Evolutionary conservation across 2,888 invertebrate genomes (phyloP).

Genomic region (Acholoe squamosa): DNA sequence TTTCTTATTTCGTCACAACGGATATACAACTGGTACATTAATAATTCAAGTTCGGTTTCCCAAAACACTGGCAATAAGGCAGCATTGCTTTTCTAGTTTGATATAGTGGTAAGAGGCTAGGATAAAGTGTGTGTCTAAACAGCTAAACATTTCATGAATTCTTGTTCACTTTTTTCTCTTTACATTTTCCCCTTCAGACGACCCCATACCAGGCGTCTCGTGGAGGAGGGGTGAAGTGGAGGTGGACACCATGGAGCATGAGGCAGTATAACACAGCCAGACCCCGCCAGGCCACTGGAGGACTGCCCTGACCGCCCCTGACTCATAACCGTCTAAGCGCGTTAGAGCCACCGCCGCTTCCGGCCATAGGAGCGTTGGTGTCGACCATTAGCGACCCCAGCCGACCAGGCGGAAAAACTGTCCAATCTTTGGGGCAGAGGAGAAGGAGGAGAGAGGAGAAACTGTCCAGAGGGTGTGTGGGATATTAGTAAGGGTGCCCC

Average conservation of each 20-base stretch:
- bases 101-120: no score
- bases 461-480: neutral
- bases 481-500: neutral
- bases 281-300: neutral
- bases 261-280: neutral
- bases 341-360: neutral
- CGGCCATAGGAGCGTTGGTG: neutral
- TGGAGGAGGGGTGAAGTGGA: no score
- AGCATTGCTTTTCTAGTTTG: no score
- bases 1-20: no score
- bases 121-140: no score
- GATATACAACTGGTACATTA: no score
- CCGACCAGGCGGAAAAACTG: neutral
- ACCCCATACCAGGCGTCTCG: no score
- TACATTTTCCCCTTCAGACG: no score
- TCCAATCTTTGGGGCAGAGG: neutral
- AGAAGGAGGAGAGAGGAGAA: neutral
- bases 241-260: neutral
- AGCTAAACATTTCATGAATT: no score
- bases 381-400: conserved; percentile 1
- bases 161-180: no score
- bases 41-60: no score
- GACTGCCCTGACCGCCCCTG: neutral
- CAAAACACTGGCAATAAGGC: no score
- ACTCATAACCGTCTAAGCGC: conserved; percentile 20